phyloP scores from a whole-genome alignment of 1,140 invertebrate genomes.

The Papilio polyxenes region DNA sequence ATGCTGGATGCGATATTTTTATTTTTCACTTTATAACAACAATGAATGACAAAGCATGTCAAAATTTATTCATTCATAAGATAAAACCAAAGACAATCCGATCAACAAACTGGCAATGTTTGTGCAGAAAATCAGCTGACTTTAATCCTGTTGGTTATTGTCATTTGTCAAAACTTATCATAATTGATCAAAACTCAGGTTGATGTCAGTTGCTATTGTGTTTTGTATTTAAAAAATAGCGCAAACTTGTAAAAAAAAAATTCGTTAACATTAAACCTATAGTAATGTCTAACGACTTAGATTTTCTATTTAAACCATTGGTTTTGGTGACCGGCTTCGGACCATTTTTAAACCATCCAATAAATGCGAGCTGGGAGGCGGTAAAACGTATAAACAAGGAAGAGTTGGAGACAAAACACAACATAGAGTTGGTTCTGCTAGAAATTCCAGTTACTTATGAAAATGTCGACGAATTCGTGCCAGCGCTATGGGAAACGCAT shows the following conservation, averaged over 20 bases:
- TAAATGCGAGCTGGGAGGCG: conserved; percentile 90
- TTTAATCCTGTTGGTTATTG: conserved; percentile 21
- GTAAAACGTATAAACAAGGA: conserved; percentile 83
- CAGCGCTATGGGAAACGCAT: conserved; percentile 84
- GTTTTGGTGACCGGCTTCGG: conserved; percentile 87
- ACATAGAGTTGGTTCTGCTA: conserved; percentile 81
- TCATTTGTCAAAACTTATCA: conserved; percentile 28
- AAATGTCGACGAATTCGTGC: conserved; percentile 82
- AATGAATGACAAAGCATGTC: not conserved
- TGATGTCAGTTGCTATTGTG: not conserved
- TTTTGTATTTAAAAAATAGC: not conserved
- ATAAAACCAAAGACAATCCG: conserved; percentile 3
- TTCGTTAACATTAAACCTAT: not conserved
- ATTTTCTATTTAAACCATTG: conserved; percentile 69
- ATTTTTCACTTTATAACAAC: no score
- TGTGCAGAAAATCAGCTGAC: conserved; percentile 61
- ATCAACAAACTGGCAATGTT: conserved; percentile 46
- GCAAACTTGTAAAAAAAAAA: no score
- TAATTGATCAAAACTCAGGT: not conserved
- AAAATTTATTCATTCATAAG: not conserved
- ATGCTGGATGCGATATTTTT: no score
- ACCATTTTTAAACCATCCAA: conserved; percentile 84
- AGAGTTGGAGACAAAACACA: conserved; percentile 74
- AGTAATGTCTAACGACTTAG: conserved; percentile 58
- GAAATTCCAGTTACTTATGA: conserved; percentile 86